Evolutionary conservation across 2,113 vertebrate species (phyloP).

Genomic region (Peromyscus californicus): DNA sequence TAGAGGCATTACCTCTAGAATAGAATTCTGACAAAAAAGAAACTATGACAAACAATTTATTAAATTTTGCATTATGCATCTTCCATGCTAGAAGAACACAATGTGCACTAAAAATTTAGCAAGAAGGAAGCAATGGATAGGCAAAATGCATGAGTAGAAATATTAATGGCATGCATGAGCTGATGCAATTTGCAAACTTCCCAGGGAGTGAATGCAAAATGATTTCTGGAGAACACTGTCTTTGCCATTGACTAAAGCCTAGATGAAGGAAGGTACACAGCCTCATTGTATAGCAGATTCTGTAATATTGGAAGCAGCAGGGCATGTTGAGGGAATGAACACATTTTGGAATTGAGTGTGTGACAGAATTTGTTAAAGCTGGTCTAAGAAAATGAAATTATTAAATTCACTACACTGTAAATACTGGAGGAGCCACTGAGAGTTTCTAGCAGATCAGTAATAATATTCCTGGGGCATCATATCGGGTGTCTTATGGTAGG

Average conservation of each 20-base stretch:
- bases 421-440: background rate
- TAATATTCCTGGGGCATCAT: conserved; percentile 21
- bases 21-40: background rate
- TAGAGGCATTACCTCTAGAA: background rate
- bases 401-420: background rate
- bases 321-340: background rate
- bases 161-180: background rate
- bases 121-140: background rate
- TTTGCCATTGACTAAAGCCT: background rate
- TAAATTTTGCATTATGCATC: background rate
- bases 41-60: background rate
- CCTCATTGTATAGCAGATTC: background rate
- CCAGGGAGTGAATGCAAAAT: background rate
- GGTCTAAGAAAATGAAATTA: conserved; percentile 9
- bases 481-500: background rate
- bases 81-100: background rate
- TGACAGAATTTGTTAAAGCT: background rate
- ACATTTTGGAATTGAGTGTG: background rate
- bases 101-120: background rate
- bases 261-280: background rate
- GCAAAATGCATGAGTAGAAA: background rate
- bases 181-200: background rate
- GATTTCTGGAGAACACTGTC: background rate
- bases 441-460: background rate
- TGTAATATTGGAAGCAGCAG: background rate